Evolutionary conservation across 1,140 invertebrate species (phyloP).

Genomic region (Parasteatoda tepidariorum): DNA sequence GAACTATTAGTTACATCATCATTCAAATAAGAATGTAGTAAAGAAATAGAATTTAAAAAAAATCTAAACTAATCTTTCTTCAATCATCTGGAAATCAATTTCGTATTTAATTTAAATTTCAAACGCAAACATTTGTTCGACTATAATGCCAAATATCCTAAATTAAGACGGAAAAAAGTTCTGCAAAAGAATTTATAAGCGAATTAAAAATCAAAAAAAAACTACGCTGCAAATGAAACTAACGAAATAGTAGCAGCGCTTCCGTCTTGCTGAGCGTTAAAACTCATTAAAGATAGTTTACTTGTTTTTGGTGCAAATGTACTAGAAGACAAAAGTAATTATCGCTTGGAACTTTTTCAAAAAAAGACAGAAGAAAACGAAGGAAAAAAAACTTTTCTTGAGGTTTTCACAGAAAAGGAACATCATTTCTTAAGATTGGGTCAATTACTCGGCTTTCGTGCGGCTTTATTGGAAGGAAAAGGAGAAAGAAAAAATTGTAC

Average conservation of each 20-base stretch:
- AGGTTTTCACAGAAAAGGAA: background rate
- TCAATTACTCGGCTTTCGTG: background rate
- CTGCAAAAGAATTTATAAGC: background rate
- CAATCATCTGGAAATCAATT: too few relatives aligned
- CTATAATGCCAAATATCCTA: too few relatives aligned
- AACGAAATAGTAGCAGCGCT: background rate
- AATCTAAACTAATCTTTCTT: too few relatives aligned
- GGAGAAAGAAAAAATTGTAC: too few relatives aligned
- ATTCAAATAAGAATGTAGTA: too few relatives aligned
- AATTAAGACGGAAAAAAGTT: too few relatives aligned
- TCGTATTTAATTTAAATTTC: too few relatives aligned
- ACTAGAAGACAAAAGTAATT: constrained; percentile 47
- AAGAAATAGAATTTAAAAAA: too few relatives aligned
- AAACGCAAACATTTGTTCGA: too few relatives aligned
- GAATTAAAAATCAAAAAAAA: constrained; percentile 2
- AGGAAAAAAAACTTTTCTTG: background rate
- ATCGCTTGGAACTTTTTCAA: background rate
- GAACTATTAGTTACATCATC: too few relatives aligned
- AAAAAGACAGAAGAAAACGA: background rate
- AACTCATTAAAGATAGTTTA: constrained; percentile 30
- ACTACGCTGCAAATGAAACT: background rate
- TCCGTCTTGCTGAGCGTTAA: constrained; percentile 16
- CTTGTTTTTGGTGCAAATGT: constrained; percentile 30
- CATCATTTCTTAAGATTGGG: constrained; percentile 15
- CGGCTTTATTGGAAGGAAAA: background rate